Conservation (phyloP, 2,113 vertebrate genomes). For the Okapia johnstoni region DNA sequence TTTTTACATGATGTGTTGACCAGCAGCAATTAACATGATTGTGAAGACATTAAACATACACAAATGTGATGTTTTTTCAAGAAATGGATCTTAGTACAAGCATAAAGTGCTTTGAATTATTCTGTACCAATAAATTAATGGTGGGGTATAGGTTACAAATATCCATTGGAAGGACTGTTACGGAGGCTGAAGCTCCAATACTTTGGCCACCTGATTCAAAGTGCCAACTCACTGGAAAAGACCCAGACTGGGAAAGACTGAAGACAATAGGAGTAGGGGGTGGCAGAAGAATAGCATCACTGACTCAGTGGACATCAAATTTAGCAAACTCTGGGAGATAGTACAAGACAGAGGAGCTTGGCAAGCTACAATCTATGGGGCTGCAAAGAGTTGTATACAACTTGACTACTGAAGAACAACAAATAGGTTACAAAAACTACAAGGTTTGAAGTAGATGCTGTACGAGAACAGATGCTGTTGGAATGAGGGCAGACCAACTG, state of each 20-base stretch:
- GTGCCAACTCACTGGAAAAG: neutral
- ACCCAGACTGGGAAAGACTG: neutral
- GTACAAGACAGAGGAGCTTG: neutral
- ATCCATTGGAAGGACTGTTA: neutral
- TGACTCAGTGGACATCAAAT: neutral
- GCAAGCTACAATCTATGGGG: neutral
- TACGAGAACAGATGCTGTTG: no score
- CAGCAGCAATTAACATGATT: neutral
- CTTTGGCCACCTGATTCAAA: neutral
- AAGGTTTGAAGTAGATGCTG: neutral
- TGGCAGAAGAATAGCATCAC: neutral
- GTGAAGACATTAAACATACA: neutral
- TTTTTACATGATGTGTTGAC: neutral
- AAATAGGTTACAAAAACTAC: neutral
- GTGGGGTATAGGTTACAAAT: neutral
- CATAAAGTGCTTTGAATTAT: neutral
- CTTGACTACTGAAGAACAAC: neutral
- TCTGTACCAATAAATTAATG: neutral
- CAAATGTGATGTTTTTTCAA: neutral
- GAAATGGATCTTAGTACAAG: neutral
- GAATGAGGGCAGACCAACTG: accelerated
- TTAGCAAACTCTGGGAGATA: neutral
- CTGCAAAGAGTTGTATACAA: neutral
- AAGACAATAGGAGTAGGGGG: neutral
- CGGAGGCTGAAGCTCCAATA: neutral